Evolutionary conservation across 1,140 invertebrate species (phyloP), one percentile per base, ranked within the genome.

Genomic region (Lithobius niger): DNA sequence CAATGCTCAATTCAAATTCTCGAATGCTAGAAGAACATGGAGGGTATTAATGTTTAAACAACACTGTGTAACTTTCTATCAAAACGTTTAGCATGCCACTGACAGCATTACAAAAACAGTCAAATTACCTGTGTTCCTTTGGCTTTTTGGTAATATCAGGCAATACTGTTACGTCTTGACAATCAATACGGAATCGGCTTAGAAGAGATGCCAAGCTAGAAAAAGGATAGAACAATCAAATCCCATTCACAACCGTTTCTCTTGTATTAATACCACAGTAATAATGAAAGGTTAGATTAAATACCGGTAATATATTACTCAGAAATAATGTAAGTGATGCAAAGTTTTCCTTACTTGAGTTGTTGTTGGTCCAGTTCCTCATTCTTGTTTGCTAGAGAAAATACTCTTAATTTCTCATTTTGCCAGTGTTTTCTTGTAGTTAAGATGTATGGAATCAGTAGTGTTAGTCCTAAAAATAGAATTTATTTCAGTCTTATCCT

Each of bases 161-260:
- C 26, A 97, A 81, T 76, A 97, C 91, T 50, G 82, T 85, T 45
- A 97, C 74, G 64, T 89, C 86, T 1, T 84, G 84, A 67, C 89
- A 94, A 67, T 93, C 86, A 59, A 97, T 92, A 27, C 94, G 79
- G 73, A 97, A 95, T 70, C 96, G 96, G 0, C 81, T 79, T 60
- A 97, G 74, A 27, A 97, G 76, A 63, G 87, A 86, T 2, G 88
- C 86, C 88, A 98, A 92, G 67, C 91, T 95, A 68, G 28, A 36
- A 36, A n/a, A n/a, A n/a, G n/a, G n/a, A n/a, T n/a, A n/a, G n/a
- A n/a, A n/a, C n/a, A n/a, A n/a, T n/a, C n/a, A n/a, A n/a, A n/a
- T n/a, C n/a, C n/a, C n/a, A n/a, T n/a, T n/a, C n/a, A n/a, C n/a
- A n/a, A n/a, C n/a, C n/a, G n/a, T n/a, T n/a, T n/a, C n/a, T n/a